These are phyloP conservation scores for Chromoteleia sp. DNA, from an alignment of 2,888 invertebrate genomes.

Conservation along the genomic window DNA sequence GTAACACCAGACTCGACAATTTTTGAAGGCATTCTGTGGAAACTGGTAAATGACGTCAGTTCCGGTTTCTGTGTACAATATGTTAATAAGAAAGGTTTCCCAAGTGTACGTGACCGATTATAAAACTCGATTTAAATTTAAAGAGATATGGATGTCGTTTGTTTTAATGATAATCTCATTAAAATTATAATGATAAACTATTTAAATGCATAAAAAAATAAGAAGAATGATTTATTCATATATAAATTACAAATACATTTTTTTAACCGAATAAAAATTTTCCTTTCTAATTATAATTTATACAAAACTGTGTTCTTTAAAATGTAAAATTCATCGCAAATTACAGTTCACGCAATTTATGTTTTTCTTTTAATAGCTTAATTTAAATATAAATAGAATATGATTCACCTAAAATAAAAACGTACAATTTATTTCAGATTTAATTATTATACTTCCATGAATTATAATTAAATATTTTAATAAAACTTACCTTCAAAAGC, in stretches of 20 bases:
- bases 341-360: too few species aligned
- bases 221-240: neutral
- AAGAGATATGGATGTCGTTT: slow-evolving; percentile 36
- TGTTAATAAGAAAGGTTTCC: slow-evolving; percentile 52
- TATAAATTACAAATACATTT: too few species aligned
- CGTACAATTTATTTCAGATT: too few species aligned
- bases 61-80: slow-evolving; percentile 49
- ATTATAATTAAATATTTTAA: neutral
- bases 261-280: too few species aligned
- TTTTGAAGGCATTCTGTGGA: slow-evolving; percentile 28
- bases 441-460: too few species aligned
- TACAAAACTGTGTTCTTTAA: too few species aligned
- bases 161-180: slow-evolving; percentile 16
- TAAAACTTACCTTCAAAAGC: slow-evolving; percentile 93
- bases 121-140: slow-evolving; percentile 40
- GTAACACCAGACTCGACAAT: neutral
- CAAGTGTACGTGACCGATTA: slow-evolving; percentile 43
- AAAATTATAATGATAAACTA: slow-evolving; percentile 15
- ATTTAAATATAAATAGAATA: too few species aligned
- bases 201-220: neutral
- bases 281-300: too few species aligned
- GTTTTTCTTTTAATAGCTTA: too few species aligned
- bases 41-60: slow-evolving; percentile 44
- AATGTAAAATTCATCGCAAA: too few species aligned
- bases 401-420: too few species aligned